These are phyloP conservation scores for Enteromius afrohamiltoni DNA, from an alignment of 2,797 vertebrate species.

Conservation along the genomic window DNA sequence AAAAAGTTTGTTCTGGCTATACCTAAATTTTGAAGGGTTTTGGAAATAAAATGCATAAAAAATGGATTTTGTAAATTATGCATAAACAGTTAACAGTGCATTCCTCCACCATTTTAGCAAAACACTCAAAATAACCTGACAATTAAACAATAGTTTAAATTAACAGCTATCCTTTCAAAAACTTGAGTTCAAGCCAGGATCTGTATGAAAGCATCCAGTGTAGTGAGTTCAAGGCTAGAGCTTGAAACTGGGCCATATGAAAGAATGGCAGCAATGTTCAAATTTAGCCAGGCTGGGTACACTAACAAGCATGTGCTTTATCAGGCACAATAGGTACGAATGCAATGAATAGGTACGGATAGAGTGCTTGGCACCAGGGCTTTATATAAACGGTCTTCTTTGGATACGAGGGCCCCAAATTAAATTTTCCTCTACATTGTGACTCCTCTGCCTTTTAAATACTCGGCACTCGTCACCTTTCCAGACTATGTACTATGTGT, in stretches of 20 bases:
- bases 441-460: constrained; percentile 21
- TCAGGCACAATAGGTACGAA: constrained; percentile 35
- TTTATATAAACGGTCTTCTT: constrained; percentile 19
- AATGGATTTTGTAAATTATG: too few species aligned
- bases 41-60: background rate
- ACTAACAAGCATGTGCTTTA: constrained; percentile 38
- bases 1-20: background rate
- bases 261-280: constrained; percentile 65
- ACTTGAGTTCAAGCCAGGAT: constrained; percentile 40
- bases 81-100: background rate
- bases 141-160: background rate
- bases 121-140: background rate
- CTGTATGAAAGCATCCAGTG: constrained; percentile 29
- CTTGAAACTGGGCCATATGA: constrained; percentile 59
- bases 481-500: constrained; percentile 19
- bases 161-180: constrained; percentile 34
- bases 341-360: constrained; percentile 11
- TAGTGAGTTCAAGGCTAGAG: constrained; percentile 57
- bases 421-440: background rate
- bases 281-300: constrained; percentile 67
- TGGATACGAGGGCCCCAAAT: constrained; percentile 4
- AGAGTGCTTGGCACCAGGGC: constrained; percentile 1
- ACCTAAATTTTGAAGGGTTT: background rate
- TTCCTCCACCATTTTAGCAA: background rate
- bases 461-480: constrained; percentile 17